A percentile compares a stretch with the other conserved stretches of the same genome.
phyloP scores from a whole-genome alignment of 1,140 invertebrate genomes.

The Prorops nasuta region DNA sequence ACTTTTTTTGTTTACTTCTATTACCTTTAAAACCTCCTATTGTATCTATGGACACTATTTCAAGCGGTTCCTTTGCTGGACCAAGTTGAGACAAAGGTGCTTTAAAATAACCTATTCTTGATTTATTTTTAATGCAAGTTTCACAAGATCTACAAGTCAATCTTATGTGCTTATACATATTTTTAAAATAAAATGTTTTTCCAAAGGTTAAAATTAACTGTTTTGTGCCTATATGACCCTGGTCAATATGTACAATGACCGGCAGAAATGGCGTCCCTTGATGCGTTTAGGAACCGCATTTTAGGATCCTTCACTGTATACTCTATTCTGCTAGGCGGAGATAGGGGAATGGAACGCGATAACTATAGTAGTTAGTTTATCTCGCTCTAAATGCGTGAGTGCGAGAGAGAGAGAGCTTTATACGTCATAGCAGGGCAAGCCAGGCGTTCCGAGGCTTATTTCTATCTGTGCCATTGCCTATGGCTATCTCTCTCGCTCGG shows the following conservation, averaged over 20 bases:
- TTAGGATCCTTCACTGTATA: no score
- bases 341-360: no score
- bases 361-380: no score
- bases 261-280: no score
- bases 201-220: conserved; percentile 14
- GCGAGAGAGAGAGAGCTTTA: no score
- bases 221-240: conserved; percentile 15
- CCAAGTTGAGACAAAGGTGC: background rate
- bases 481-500: no score
- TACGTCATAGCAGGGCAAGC: no score
- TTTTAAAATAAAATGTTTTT: conserved; percentile 19
- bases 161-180: conserved; percentile 17
- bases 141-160: conserved; percentile 12
- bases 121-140: conserved; percentile 16
- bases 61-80: background rate
- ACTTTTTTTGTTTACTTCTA: conserved; percentile 11
- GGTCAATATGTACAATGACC: conserved; percentile 8
- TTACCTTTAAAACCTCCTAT: conserved; percentile 7
- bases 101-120: conserved; percentile 13
- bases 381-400: no score
- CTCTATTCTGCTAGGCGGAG: no score
- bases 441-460: no score
- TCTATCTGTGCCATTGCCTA: no score
- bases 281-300: no score
- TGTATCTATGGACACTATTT: conserved; percentile 18